Evolutionary conservation across 2,888 invertebrate genomes (phyloP), one percentile per base, ranked within the genome.

Genomic region (Diarsia rubi): DNA sequence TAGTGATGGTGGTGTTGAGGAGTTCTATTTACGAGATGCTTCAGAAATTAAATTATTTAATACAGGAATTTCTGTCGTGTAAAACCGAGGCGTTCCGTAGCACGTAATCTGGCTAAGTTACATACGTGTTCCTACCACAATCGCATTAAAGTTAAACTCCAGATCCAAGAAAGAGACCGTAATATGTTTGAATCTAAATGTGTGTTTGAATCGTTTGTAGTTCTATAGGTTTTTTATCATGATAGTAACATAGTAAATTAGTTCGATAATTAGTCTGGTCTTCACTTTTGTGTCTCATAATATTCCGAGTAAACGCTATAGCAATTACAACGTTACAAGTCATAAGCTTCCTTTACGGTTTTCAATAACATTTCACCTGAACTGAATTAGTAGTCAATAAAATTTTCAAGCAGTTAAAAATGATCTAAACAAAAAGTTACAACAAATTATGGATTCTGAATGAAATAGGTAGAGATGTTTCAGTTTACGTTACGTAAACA

Each of bases 1-100:
- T 74, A 78, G 73, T 63, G 49, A 69, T 78, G 72, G 63, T 54
- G 21, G 60, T 59, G 31, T 37, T 31, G 5, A 5, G 12, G 47
- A 65, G n/a, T 42, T 72, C 19, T 42, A 54, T 63, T 62, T 49
- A 24, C 9, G 14, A 27, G 3, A 42, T 63, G 54, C 16, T 12
- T 54, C 44, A 37, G 3, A 71, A 54, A 71, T 45, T 49, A 16
- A 8, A 21, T 19, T 37, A 21, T 12, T 5, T n/a, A 31, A 14
- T 11, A 4, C 21, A 21, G 21, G 3, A 37, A 11, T 49, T 24
- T 49, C 11, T 49, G 11, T 8, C 52, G 9, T 71, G 14, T 71
- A 21, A 60, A 1, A 0, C 4, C 21, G 12, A 42, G n/a, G 0
- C 21, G 37, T 1, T 37, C 37, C 37, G 12, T 21, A 12, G 60